phyloP scores from a whole-genome alignment of 2,888 invertebrate species.

The Tetramorium bicarinatum region DNA sequence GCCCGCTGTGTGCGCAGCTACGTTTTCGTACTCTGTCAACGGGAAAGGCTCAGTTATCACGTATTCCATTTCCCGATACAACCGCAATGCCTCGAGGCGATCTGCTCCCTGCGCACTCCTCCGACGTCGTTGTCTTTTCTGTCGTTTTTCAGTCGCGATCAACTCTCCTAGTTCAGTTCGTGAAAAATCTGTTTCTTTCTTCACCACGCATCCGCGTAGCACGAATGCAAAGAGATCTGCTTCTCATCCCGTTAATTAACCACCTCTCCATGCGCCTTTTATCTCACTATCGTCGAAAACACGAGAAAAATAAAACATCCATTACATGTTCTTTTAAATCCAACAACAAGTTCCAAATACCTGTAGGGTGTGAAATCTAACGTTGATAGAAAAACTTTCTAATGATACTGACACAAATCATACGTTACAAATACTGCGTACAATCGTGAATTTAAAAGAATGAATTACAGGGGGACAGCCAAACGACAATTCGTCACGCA shows the following conservation, averaged over 20 bases:
- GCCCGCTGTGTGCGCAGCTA: conserved; percentile 40
- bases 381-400: neutral
- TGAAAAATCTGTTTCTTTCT: conserved; percentile 50
- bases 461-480: neutral
- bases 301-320: neutral
- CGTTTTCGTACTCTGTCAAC: conserved; percentile 48
- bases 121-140: neutral
- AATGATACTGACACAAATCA: neutral
- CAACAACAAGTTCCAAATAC: neutral
- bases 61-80: conserved; percentile 75
- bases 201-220: conserved; percentile 16
- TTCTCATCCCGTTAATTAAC: conserved; percentile 75
- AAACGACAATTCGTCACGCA: neutral
- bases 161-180: conserved; percentile 53
- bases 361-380: neutral
- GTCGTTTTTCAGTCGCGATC: conserved; percentile 55
- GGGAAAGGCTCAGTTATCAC: conserved; percentile 63
- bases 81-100: conserved; percentile 60
- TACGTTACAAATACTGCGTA: no score
- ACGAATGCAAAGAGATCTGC: conserved; percentile 32
- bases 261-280: conserved; percentile 34
- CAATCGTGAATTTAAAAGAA: neutral
- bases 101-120: neutral
- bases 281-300: conserved; percentile 52
- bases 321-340: neutral